Base-by-base conservation (phyloP, 2,888 invertebrate genomes). In the Drosophila ezoana region DNA sequence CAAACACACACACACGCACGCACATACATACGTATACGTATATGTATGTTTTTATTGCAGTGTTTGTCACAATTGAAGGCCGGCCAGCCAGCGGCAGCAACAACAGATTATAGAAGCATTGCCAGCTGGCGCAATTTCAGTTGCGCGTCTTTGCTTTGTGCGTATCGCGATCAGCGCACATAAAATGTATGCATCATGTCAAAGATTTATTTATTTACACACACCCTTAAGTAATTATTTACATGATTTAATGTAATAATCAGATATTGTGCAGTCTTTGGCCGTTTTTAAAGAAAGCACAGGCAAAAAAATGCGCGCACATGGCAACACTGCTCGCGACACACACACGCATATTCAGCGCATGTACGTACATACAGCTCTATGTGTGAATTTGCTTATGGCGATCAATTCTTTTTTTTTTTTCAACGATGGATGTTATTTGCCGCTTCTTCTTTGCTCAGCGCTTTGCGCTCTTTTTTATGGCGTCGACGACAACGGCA, bases 271-370 rank as follows among this genome's bases (percentile, higher is more conserved):
- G 64, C 52, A 57, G 45, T 37, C 51, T 51, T 70, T 59, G 51
- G 47, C 57, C 71, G 52, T 28, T 32, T 43, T 72, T 61, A 40
- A 65, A 60, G 63, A 64, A 60, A 78, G 66, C 62, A 54, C 76
- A 82, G 73, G 81, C 78, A 67, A 61, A 81, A 84, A 83, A 84
- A 72, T 84, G 69, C 62, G 82, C 85, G 81, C 85, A 85, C 79
- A 83, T 87, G 88, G 87, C 85, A 82, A 85, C 87, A 79, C 87
- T 82, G 85, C 65, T 70, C 63, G 57, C 67, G 56, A 66, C 60
- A 71, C 66, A 68, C 72, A 79, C 43, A 64, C 52, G 71, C 52
- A 62, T 47, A 70, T 45, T 14, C 4, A 72, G 51, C 61, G 48
- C 62, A 61, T 76, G 64, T 56, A 64, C 44, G 41, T 58, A 38